These are phyloP conservation scores for Epirrhoe tristata DNA, from an alignment of 2,888 invertebrate species.

Conservation along the genomic window DNA sequence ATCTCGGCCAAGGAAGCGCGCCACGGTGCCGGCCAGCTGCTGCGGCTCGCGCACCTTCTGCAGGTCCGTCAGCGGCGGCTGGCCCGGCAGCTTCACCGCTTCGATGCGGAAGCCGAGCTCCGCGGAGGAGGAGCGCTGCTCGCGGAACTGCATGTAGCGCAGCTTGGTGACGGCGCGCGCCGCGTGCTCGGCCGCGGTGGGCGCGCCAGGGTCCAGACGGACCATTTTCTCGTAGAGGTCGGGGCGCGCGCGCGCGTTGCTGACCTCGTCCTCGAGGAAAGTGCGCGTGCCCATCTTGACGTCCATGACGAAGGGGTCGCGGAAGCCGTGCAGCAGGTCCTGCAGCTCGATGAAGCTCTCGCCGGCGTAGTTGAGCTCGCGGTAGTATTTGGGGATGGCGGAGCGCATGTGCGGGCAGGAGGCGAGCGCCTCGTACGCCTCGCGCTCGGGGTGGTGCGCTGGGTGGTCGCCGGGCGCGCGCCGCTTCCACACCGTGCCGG, in stretches of 20 bases:
- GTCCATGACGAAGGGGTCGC: slow-evolving; percentile 98
- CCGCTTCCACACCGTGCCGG: slow-evolving; percentile 97
- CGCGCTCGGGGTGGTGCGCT: slow-evolving; percentile 89
- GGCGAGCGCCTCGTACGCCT: slow-evolving; percentile 92
- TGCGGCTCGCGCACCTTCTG: slow-evolving; percentile 93
- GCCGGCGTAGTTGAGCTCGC: slow-evolving; percentile 91
- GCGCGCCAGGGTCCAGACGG: slow-evolving; percentile 94
- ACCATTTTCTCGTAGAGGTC: slow-evolving; percentile 99
- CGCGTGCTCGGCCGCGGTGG: slow-evolving; percentile 93
- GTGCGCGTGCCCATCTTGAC: slow-evolving; percentile 98
- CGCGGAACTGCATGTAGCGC: slow-evolving; percentile 98
- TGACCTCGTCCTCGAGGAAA: slow-evolving; percentile 97
- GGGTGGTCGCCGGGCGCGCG: slow-evolving; percentile 90
- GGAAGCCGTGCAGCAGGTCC: slow-evolving; percentile 95
- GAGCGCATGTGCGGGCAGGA: slow-evolving; percentile 89
- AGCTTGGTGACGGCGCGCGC: slow-evolving; percentile 96
- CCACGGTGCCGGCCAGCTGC: slow-evolving; percentile 90
- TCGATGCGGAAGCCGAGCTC: slow-evolving; percentile 98
- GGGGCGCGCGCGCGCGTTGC: slow-evolving; percentile 91
- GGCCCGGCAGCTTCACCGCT: slow-evolving; percentile 94
- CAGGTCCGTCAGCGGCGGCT: slow-evolving; percentile 93
- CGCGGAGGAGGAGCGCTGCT: slow-evolving; percentile 96
- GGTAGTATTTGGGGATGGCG: slow-evolving; percentile 93
- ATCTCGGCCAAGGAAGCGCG: slow-evolving; percentile 89
- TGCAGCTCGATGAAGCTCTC: slow-evolving; percentile 97